Conservation (phyloP, 2,888 invertebrate genomes). For the Scrobipalpa costella region DNA sequence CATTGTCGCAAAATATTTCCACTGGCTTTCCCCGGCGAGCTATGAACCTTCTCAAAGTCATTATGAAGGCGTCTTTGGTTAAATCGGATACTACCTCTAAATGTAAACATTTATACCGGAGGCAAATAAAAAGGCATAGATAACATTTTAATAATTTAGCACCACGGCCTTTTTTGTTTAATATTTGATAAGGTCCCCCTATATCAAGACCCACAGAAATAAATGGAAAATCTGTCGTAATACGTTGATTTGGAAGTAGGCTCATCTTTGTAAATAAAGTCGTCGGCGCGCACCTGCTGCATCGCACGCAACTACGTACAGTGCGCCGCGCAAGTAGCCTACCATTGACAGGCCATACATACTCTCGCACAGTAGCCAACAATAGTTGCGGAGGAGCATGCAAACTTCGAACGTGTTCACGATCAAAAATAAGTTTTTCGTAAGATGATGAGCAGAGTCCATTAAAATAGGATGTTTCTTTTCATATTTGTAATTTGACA, state of each 20-base stretch:
- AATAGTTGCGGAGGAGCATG: conserved; percentile 21
- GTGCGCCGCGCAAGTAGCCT: conserved; percentile 18
- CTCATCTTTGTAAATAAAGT: conserved; percentile 7
- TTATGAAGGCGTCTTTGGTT: conserved; percentile 31
- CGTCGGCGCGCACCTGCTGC: conserved; percentile 6
- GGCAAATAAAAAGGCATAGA: conserved; percentile 32
- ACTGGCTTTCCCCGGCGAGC: conserved; percentile 33
- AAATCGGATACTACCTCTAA: conserved; percentile 33
- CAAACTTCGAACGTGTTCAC: conserved; percentile 11
- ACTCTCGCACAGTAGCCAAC: conserved; percentile 4
- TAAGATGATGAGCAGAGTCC: conserved; percentile 15
- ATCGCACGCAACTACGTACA: conserved; percentile 14
- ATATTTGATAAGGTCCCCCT: conserved; percentile 24
- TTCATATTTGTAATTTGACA: conserved; percentile 13
- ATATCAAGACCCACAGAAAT: conserved; percentile 19
- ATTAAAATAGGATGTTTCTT: conserved; percentile 26
- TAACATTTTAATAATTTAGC: conserved; percentile 30
- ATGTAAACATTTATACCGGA: conserved; percentile 33
- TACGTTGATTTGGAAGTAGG: background rate
- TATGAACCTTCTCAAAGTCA: conserved; percentile 31
- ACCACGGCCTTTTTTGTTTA: conserved; percentile 33
- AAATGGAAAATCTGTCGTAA: conserved; percentile 26
- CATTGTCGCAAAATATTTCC: conserved; percentile 35
- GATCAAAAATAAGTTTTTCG: conserved; percentile 14
- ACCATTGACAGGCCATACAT: conserved; percentile 19